phyloP scores from a whole-genome alignment of 2,113 vertebrate species.

The Zeus faber region DNA sequence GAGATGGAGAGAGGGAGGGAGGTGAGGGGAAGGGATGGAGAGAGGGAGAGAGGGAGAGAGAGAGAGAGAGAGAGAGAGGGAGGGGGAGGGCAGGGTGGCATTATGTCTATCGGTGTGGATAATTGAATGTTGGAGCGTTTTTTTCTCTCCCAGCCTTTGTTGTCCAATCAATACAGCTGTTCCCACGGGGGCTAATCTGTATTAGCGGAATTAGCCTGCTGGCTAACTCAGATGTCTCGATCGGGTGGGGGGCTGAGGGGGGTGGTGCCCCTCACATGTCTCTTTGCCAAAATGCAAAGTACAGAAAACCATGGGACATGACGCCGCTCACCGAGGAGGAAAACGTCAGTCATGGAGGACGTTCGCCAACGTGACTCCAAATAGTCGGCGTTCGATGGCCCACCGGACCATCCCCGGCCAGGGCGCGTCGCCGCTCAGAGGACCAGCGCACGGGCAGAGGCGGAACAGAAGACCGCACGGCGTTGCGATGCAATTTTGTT shows the following conservation, averaged over 20 bases:
- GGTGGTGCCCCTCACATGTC: too few relatives aligned
- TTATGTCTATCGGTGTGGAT: slow-evolving; percentile 77
- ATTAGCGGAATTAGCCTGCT: slow-evolving; percentile 79
- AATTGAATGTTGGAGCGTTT: slow-evolving; percentile 78
- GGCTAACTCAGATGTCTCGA: slow-evolving; percentile 73
- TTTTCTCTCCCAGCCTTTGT: slow-evolving; percentile 72
- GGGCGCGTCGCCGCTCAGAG: neutral
- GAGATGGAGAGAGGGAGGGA: neutral
- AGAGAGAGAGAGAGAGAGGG: slow-evolving; percentile 8
- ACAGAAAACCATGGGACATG: too few relatives aligned
- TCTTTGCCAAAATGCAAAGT: too few relatives aligned
- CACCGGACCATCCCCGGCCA: neutral
- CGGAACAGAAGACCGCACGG: too few relatives aligned
- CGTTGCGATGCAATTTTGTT: too few relatives aligned
- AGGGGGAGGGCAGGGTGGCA: slow-evolving; percentile 58
- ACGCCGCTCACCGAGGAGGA: too few relatives aligned
- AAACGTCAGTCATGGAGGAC: too few relatives aligned
- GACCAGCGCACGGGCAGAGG: too few relatives aligned
- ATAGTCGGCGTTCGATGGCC: neutral
- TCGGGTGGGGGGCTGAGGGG: slow-evolving; percentile 9
- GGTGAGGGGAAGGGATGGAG: neutral
- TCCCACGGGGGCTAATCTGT: slow-evolving; percentile 77
- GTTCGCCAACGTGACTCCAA: too few relatives aligned
- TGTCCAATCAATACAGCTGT: slow-evolving; percentile 76
- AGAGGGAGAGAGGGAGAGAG: neutral